A percentile compares a stretch with the other conserved stretches of the same genome.
Evolutionary conservation across 2,888 invertebrate genomes (phyloP).

Genomic region (Eudemis profundana): DNA sequence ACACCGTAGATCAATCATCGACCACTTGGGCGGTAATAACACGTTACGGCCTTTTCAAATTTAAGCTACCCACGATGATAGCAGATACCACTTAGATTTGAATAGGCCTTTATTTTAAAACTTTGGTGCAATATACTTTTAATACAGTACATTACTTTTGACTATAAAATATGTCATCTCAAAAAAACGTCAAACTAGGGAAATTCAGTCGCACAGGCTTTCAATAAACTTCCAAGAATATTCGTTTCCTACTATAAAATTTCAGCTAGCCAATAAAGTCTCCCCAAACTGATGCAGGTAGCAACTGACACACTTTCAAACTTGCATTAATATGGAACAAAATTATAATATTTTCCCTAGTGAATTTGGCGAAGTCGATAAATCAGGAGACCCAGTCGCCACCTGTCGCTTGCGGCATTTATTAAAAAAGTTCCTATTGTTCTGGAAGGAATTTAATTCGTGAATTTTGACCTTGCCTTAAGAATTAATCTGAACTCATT

Average conservation of each 20-base stretch:
- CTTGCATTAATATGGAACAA: slow-evolving; percentile 41
- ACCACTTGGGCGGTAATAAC: too few species aligned
- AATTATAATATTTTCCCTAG: slow-evolving; percentile 55
- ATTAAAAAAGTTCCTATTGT: slow-evolving; percentile 77
- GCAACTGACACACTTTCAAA: slow-evolving; percentile 36
- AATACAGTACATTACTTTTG: too few species aligned
- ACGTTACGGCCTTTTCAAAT: too few species aligned
- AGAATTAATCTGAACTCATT: slow-evolving; percentile 56
- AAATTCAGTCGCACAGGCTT: too few species aligned
- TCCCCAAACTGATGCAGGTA: slow-evolving; percentile 13
- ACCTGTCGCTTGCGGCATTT: slow-evolving; percentile 71
- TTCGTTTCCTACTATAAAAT: not conserved
- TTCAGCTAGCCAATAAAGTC: slow-evolving; percentile 8
- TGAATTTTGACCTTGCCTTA: slow-evolving; percentile 58
- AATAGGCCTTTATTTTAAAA: too few species aligned
- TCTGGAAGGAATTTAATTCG: slow-evolving; percentile 63
- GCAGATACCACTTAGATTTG: too few species aligned
- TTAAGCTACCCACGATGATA: too few species aligned
- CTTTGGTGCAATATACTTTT: too few species aligned
- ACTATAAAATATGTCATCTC: too few species aligned
- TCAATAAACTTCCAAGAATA: not conserved
- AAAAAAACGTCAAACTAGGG: too few species aligned
- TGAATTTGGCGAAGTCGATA: slow-evolving; percentile 68
- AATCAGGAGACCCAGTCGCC: slow-evolving; percentile 64
- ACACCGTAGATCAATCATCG: too few species aligned